These are phyloP conservation scores for Pelecanoides urinatrix DNA, from an alignment of 2,113 vertebrate genomes.

Conservation along the genomic window DNA sequence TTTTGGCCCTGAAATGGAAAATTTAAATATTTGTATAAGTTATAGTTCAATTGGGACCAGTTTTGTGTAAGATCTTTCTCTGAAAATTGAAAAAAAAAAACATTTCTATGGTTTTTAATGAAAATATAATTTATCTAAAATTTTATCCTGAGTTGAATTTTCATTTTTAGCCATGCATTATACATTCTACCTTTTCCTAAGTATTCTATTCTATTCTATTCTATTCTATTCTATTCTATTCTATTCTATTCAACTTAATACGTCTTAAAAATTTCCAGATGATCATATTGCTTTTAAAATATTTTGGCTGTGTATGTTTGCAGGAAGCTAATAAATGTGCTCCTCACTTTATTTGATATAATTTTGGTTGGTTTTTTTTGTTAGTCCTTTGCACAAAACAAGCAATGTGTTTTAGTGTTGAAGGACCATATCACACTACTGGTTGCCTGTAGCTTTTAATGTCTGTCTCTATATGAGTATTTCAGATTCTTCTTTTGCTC, in stretches of 20 bases:
- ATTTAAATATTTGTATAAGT: neutral
- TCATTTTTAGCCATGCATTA: neutral
- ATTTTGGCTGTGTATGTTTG: neutral
- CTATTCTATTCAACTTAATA: too few species aligned
- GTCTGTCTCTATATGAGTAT: neutral
- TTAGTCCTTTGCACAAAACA: neutral
- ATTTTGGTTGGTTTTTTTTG: accelerated
- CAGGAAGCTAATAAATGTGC: neutral
- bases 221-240: neutral
- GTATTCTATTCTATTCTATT: too few species aligned
- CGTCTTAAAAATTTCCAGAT: neutral
- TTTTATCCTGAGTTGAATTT: neutral
- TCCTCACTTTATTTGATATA: neutral
- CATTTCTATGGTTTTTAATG: neutral
- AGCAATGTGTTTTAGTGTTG: neutral
- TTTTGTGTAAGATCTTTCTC: neutral
- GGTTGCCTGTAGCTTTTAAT: neutral
- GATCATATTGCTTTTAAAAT: neutral
- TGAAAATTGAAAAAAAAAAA: neutral
- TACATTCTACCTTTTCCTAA: neutral
- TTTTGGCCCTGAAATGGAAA: neutral
- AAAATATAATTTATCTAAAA: neutral
- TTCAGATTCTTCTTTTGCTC: neutral
- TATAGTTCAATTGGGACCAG: neutral
- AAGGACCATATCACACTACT: neutral